A percentile compares a stretch with the other conserved stretches of the same genome.
These are phyloP conservation scores for Arizona elegans DNA, from an alignment of 2,113 vertebrate species.

Conservation along the genomic window DNA sequence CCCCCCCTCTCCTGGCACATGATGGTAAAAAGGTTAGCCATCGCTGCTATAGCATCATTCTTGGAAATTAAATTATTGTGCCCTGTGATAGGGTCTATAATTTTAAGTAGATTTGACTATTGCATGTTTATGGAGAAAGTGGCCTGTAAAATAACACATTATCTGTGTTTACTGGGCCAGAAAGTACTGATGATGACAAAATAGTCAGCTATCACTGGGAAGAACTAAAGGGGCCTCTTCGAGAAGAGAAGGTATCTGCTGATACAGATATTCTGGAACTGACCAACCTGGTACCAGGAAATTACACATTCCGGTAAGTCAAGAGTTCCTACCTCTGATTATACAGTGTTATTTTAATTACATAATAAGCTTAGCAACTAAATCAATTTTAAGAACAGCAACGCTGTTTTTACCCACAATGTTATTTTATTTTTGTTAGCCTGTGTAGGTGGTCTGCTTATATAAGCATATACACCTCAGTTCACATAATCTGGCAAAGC, in stretches of 20 bases:
- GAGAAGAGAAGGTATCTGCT: slow-evolving; percentile 91
- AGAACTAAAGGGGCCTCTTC: slow-evolving; percentile 90
- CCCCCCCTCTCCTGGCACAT: no score
- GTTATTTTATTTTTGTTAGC: neutral
- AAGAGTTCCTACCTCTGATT: neutral
- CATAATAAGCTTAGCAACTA: neutral
- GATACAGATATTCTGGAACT: slow-evolving; percentile 85
- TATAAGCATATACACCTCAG: neutral
- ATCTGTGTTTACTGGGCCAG: slow-evolving; percentile 59
- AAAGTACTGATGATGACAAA: slow-evolving; percentile 94
- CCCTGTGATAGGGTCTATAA: neutral
- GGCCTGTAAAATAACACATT: neutral
- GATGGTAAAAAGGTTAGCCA: no score
- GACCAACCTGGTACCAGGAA: slow-evolving; percentile 89
- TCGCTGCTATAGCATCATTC: neutral
- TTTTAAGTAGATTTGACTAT: neutral
- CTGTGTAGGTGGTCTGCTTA: neutral
- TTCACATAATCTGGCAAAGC: neutral
- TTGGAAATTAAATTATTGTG: neutral
- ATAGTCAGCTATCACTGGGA: slow-evolving; percentile 94
- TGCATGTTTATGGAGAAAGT: neutral
- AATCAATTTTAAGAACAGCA: neutral
- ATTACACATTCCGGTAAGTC: slow-evolving; percentile 92
- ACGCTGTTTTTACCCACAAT: neutral
- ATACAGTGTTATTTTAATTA: neutral